Base-by-base conservation (phyloP, 2,113 vertebrate species). In the Chitala chitala region DNA sequence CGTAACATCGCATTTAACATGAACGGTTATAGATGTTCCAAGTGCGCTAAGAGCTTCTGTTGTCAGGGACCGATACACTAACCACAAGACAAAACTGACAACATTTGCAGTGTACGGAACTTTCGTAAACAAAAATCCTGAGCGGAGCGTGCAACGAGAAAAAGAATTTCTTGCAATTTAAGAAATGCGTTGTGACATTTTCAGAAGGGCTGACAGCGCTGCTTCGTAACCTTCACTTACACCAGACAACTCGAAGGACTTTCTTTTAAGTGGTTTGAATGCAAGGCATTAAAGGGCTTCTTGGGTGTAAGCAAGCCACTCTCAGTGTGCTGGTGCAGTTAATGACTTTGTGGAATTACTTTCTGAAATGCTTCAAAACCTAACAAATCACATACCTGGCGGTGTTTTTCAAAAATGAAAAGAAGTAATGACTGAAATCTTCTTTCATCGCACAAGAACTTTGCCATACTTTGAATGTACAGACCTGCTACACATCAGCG, bases 101-200 rank as follows among this genome's bases (percentile, higher is more conserved):
- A n/a, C n/a, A n/a, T n/a, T n/a, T n/a, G n/a, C n/a, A n/a, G n/a
- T n/a, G n/a, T n/a, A n/a, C n/a, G n/a, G n/a, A n/a, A n/a, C n/a
- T n/a, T n/a, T n/a, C 5, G 24, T 68, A 13, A 68, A 26, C 24
- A 8, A 5, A 38, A 7, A 26, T 10, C 17, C 9, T 26, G 31
- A 33, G 17, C 17, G 8, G 31, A 36, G 13, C 15, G 2, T 29
- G 4, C 59, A 29, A 38, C 1, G 20, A 63, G 40, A 68, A 38
- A 68, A 12, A 68, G 44, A 68, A 46, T 68, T 42, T 68, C 64
- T 68, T 26, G 38, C 20, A 68, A 68, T 68, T 24, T 29, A 38
- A 68, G 38, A 46, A 68, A 68, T 68, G 13, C 40, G 46, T n/a
- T 68, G 64, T 68, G 64, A 68, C 64, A 68, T 68, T 68, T 68